A percentile compares a stretch with the other conserved stretches of the same genome.
These are phyloP conservation scores for Heterodera carotae DNA, from an alignment of 1,140 invertebrate species.

Conservation along the genomic window DNA sequence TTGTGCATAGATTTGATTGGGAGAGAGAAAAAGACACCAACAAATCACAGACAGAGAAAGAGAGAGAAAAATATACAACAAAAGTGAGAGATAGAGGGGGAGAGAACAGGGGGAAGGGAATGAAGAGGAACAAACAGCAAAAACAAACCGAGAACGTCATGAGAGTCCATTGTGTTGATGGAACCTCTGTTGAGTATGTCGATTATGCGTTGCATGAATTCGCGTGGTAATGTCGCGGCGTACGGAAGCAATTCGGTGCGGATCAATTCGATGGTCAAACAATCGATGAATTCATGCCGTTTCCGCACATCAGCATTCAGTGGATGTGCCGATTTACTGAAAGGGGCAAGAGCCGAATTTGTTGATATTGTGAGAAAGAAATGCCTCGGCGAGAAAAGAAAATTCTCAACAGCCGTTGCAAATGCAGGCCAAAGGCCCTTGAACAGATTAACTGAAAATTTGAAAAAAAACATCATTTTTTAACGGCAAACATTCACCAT, in stretches of 20 bases:
- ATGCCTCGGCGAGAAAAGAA: conserved; percentile 76
- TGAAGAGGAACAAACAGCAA: neutral
- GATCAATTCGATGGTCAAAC: conserved; percentile 80
- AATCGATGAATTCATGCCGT: conserved; percentile 57
- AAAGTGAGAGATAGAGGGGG: conserved; percentile 13
- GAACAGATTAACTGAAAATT: conserved; percentile 66
- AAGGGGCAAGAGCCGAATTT: neutral
- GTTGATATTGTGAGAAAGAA: neutral
- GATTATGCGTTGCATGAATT: conserved; percentile 83
- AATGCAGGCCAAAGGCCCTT: conserved; percentile 77
- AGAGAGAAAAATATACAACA: conserved; percentile 23
- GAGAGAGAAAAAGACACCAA: conserved; percentile 22
- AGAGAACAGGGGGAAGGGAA: neutral
- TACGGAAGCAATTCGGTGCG: conserved; percentile 82
- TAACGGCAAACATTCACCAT: conserved; percentile 68
- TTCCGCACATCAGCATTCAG: conserved; percentile 61
- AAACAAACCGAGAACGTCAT: conserved; percentile 60
- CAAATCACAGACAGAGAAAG: conserved; percentile 23
- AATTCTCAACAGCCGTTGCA: conserved; percentile 82
- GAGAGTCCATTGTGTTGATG: conserved; percentile 70
- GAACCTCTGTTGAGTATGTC: conserved; percentile 88
- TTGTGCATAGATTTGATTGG: conserved; percentile 1
- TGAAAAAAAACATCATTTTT: conserved; percentile 63
- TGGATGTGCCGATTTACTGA: conserved; percentile 74
- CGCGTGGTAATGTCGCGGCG: conserved; percentile 77